Percentiles rank a stretch among this genome's conserved stretches.
Evolutionary conservation across 1,140 invertebrate species (phyloP).

Genomic region (Drosophila repleta): DNA sequence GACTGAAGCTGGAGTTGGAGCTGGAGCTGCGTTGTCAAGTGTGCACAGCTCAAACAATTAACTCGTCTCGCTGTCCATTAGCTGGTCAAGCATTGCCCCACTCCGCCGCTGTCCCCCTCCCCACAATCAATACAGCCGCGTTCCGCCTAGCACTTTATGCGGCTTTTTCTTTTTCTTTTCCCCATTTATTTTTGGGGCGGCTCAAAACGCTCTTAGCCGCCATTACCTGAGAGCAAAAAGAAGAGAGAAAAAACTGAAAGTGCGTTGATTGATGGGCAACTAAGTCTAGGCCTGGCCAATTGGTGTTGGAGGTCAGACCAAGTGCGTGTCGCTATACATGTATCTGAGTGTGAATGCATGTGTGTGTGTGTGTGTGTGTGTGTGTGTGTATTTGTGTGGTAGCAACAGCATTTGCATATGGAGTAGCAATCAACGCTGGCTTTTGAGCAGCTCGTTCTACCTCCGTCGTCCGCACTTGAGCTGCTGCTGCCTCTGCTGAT

Average conservation of each 20-base stretch:
- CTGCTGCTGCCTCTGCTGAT: slow-evolving; percentile 1
- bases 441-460: slow-evolving; percentile 10
- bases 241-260: slow-evolving; percentile 66
- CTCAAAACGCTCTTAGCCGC: slow-evolving; percentile 19
- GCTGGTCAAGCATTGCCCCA: slow-evolving; percentile 1
- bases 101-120: background rate
- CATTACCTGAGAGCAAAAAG: slow-evolving; percentile 39
- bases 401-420: slow-evolving; percentile 70
- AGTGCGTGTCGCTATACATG: slow-evolving; percentile 32
- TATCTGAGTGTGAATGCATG: background rate
- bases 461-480: slow-evolving; percentile 1
- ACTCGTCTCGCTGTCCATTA: slow-evolving; percentile 76
- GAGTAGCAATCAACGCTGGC: slow-evolving; percentile 75
- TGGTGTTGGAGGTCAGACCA: slow-evolving; percentile 63
- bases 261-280: slow-evolving; percentile 80
- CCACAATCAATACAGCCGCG: slow-evolving; percentile 32
- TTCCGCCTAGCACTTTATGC: slow-evolving; percentile 53
- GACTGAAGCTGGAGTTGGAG: slow-evolving; percentile 12
- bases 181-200: slow-evolving; percentile 15
- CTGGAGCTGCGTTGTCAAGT: slow-evolving; percentile 49
- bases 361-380: slow-evolving; percentile 14
- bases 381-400: slow-evolving; percentile 25
- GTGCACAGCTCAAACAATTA: slow-evolving; percentile 69
- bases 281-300: slow-evolving; percentile 28
- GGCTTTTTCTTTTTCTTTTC: slow-evolving; percentile 13